Conservation (phyloP, 1,140 invertebrate genomes). For the Drosophila eugracilis region DNA sequence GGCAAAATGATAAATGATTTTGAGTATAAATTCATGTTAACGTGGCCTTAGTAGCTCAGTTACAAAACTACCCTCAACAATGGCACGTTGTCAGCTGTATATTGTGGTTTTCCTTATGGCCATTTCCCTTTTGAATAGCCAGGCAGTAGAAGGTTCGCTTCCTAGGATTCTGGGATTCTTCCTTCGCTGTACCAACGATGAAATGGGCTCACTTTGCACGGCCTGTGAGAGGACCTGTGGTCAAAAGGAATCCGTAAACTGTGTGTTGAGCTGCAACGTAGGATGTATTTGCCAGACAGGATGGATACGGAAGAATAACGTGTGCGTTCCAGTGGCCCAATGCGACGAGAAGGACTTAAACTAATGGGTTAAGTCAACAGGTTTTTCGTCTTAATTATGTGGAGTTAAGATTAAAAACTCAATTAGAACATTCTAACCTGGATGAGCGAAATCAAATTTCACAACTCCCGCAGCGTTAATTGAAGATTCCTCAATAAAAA, state of each 20-base stretch:
- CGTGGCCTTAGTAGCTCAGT: no score
- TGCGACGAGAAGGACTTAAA: not conserved
- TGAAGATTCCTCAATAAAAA: slow-evolving; percentile 68
- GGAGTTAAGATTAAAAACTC: slow-evolving; percentile 36
- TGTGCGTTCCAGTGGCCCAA: not conserved
- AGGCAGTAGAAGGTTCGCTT: not conserved
- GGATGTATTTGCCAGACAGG: not conserved
- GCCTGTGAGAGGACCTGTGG: not conserved
- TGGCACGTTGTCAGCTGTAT: not conserved
- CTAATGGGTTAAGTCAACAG: not conserved
- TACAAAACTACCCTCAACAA: not conserved
- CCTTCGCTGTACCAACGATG: not conserved
- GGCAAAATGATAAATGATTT: no score
- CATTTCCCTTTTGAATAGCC: not conserved
- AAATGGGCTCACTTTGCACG: not conserved
- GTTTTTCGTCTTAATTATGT: slow-evolving; percentile 21
- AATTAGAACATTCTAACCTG: slow-evolving; percentile 46
- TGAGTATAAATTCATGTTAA: no score
- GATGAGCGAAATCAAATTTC: slow-evolving; percentile 66
- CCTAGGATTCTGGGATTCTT: not conserved
- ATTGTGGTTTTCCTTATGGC: not conserved
- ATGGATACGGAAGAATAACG: not conserved
- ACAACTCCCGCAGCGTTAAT: slow-evolving; percentile 74
- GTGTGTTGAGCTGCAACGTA: not conserved
- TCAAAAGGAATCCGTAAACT: not conserved